Base-by-base conservation (phyloP, 2,113 vertebrate species). In the Macrotus californicus region DNA sequence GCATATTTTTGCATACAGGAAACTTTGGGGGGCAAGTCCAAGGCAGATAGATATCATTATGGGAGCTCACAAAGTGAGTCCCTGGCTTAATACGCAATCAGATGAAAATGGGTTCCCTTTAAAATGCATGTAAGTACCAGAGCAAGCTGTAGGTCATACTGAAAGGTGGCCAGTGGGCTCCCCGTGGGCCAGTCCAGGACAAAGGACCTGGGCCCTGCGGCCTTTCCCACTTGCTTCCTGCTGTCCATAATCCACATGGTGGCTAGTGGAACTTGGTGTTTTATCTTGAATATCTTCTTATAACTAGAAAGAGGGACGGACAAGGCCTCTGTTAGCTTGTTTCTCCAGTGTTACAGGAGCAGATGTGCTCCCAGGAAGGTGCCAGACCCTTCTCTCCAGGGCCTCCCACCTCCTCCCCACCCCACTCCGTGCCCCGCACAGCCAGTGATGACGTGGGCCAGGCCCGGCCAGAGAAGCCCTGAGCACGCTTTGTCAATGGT, bases 111-210 rank as follows among this genome's bases (percentile, higher is more conserved):
- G 52, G 52, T 41, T 67, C 12, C n/a, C 48, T 92, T 72, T 19
- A 21, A 72, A 88, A 88, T 7, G 8, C 34, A 39, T 5, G 2
- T 31, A 22, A 41, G 56, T 54, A 54, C 52, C 4, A 18, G 18
- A 14, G 52, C 52, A 54, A 18, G 52, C 52, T 54, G 52, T 54
- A 54, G 52, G 52, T n/a, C n/a, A n/a, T n/a, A n/a, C 52, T 54
- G 52, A 54, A 54, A 54, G 14, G 52, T 54, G 6, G 18, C 52
- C 52, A 54, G 18, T 18, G 6, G 6, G 16, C 52, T 54, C 52
- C 52, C 52, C 6, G 5, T 54, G 52, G 52, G 52, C 14, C 52
- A 54, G 52, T 99, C 99, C 97, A 99, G 96, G 96, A 99, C 98
- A 22, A 54, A 21, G 15, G 14, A 54, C 52, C 52, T 54, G 52